Evolutionary conservation across 2,797 vertebrate species (phyloP), one percentile per base, ranked within the genome.

Genomic region (Naso thynnoides): DNA sequence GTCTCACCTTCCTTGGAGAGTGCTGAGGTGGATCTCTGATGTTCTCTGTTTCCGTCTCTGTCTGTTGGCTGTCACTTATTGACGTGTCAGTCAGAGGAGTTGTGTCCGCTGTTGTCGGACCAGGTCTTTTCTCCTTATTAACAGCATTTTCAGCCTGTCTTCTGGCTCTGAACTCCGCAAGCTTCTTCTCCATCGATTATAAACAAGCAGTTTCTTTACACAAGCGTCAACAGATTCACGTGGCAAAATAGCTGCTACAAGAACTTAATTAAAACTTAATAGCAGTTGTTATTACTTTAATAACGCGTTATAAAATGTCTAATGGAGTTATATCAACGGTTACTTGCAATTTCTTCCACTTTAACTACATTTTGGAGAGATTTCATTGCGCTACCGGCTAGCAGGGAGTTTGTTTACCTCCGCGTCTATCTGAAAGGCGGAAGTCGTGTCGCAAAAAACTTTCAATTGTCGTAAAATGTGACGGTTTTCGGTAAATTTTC

Each of bases 141-240:
- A 4, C 24, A 1, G 44, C 61, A 3, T 71, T 72, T 44, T 85
- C 81, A 3, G 85, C 86, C 84, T 79, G 90, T 65, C 88, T 91
- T 24, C 93, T 88, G 64, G 92, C 92, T 89, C 95, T 90, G 70
- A 94, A 95, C 27, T 94, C 93, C 0, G 93, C 91, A 3, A 95
- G 86, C 70, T 90, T 95, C 63, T 89, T 79, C 84, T 95, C 95
- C 95, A 95, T 95, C 55, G 76, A 67, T 19, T 3, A n/a, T n/a
- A n/a, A 5, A 3, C 14, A 48, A 3, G 3, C 14, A 13, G 6
- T 1, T 19, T 4, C 26, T 36, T 16, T 15, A 27, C 18, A 5
- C 15, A 0, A 1, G 16, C 29, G 29, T 21, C 23, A 15, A 14
- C 0, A 27, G 31, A 8, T 39, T 8, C 21, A 53, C 66, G 80